These are phyloP conservation scores for Eclectus roratus DNA, from an alignment of 2,113 vertebrate genomes.

Conservation along the genomic window DNA sequence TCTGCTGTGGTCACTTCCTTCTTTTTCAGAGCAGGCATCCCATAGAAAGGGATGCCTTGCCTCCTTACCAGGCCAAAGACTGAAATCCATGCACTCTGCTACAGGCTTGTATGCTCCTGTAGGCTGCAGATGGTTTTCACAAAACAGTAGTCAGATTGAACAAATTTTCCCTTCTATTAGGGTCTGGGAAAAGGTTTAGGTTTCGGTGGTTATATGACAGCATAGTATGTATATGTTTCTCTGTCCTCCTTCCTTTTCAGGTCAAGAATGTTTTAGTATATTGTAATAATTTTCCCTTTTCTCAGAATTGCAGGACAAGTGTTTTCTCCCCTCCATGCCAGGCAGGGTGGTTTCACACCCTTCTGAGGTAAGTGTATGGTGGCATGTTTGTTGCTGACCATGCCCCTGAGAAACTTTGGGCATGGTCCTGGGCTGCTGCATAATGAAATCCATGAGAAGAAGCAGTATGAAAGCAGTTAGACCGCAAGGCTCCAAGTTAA, in stretches of 20 bases:
- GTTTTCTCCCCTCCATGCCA: not conserved
- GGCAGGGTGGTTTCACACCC: fast-evolving
- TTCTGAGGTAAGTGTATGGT: fast-evolving
- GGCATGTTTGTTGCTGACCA: not conserved
- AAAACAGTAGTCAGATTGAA: not conserved
- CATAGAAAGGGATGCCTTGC: not conserved
- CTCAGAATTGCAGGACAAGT: not conserved
- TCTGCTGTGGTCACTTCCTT: not conserved
- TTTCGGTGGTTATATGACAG: not conserved
- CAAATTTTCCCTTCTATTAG: not conserved
- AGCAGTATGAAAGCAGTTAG: not conserved
- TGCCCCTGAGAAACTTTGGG: not conserved
- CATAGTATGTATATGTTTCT: not conserved
- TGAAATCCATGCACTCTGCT: not conserved
- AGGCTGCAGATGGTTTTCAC: not conserved
- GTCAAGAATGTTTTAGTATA: not conserved
- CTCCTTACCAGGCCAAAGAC: not conserved
- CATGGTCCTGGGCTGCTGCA: not conserved
- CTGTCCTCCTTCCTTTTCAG: not conserved
- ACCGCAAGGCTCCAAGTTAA: not conserved
- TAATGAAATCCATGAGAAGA: not conserved
- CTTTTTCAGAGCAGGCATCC: not conserved
- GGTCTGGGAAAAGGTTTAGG: not conserved
- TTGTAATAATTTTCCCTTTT: not conserved
- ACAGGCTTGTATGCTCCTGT: fast-evolving